These are phyloP conservation scores for Ryuthela nishihirai DNA, from an alignment of 2,888 invertebrate species.

Conservation along the genomic window DNA sequence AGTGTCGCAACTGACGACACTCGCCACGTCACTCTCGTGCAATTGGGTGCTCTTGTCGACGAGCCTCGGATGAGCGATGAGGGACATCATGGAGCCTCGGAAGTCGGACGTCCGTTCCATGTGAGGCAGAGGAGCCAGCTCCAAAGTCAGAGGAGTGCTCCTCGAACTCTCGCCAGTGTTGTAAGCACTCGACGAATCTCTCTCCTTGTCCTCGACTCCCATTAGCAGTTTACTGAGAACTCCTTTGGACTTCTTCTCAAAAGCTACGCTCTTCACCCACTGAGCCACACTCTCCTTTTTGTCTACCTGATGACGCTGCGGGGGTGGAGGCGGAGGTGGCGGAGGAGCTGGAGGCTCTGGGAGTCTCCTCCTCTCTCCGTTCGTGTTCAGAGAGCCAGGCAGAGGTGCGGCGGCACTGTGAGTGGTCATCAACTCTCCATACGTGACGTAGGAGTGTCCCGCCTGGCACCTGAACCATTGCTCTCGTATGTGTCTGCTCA, in stretches of 20 bases:
- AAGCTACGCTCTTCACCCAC: conserved; percentile 35
- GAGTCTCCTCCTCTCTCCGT: conserved; percentile 6
- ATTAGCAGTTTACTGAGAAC: too few species aligned
- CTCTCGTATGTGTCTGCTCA: conserved; percentile 42
- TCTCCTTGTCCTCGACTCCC: conserved; percentile 48
- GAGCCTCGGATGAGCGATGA: conserved; percentile 17
- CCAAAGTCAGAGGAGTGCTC: conserved; percentile 58
- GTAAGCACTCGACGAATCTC: conserved; percentile 67
- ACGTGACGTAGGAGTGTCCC: conserved; percentile 27
- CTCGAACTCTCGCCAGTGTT: conserved; percentile 73
- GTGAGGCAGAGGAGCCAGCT: conserved; percentile 52
- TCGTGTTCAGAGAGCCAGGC: too few species aligned
- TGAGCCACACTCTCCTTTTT: conserved; percentile 35
- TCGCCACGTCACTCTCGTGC: conserved; percentile 40
- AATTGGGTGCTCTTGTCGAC: conserved; percentile 35
- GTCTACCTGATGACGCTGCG: conserved; percentile 14
- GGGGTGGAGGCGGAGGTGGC: conserved; percentile 15
- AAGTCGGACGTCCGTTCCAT: conserved; percentile 9
- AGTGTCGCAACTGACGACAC: conserved; percentile 44
- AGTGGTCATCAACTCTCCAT: conserved; percentile 16
- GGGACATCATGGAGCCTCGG: conserved; percentile 14
- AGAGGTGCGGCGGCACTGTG: too few species aligned
- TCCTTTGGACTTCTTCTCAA: too few species aligned
- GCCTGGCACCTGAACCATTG: conserved; percentile 33
- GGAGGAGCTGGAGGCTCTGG: conserved; percentile 1